Evolutionary conservation across 2,113 vertebrate species (phyloP).

Genomic region (Ariopsis seemanni): DNA sequence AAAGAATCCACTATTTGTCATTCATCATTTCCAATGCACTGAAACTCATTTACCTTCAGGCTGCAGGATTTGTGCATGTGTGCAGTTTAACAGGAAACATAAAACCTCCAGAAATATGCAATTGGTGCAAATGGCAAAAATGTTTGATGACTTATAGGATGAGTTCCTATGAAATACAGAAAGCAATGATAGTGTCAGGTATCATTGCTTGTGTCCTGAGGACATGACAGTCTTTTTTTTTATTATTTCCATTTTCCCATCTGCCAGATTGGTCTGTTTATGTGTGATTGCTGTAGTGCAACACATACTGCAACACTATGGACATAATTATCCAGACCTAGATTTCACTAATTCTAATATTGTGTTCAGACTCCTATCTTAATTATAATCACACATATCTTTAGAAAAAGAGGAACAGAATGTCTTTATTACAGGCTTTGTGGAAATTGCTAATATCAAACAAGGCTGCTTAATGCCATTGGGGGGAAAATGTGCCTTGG

Average conservation of each 20-base stretch:
- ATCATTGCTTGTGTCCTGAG: slow-evolving; percentile 57
- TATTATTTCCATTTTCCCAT: slow-evolving; percentile 59
- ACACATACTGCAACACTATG: slow-evolving; percentile 58
- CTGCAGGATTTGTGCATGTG: slow-evolving; percentile 58
- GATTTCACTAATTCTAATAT: slow-evolving; percentile 55
- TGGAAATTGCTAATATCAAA: slow-evolving; percentile 70
- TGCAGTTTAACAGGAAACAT: slow-evolving; percentile 60
- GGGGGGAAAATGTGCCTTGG: slow-evolving; percentile 43
- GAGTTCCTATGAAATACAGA: slow-evolving; percentile 57
- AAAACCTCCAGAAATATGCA: slow-evolving; percentile 58
- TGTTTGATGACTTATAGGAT: slow-evolving; percentile 71
- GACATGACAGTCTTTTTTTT: slow-evolving; percentile 56
- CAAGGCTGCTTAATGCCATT: slow-evolving; percentile 65
- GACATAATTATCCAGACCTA: slow-evolving; percentile 62
- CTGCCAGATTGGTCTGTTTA: slow-evolving; percentile 46
- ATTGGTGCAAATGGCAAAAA: slow-evolving; percentile 55
- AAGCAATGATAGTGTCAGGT: slow-evolving; percentile 60
- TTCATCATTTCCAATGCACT: slow-evolving; percentile 74
- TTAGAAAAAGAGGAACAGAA: slow-evolving; percentile 61
- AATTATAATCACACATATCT: slow-evolving; percentile 72
- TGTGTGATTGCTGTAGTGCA: slow-evolving; percentile 49
- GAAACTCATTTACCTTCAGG: slow-evolving; percentile 72
- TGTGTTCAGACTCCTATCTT: slow-evolving; percentile 66
- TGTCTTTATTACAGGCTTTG: slow-evolving; percentile 63
- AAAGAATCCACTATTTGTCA: slow-evolving; percentile 67